phyloP scores from a whole-genome alignment of 1,140 invertebrate species.

The Solen grandis region DNA sequence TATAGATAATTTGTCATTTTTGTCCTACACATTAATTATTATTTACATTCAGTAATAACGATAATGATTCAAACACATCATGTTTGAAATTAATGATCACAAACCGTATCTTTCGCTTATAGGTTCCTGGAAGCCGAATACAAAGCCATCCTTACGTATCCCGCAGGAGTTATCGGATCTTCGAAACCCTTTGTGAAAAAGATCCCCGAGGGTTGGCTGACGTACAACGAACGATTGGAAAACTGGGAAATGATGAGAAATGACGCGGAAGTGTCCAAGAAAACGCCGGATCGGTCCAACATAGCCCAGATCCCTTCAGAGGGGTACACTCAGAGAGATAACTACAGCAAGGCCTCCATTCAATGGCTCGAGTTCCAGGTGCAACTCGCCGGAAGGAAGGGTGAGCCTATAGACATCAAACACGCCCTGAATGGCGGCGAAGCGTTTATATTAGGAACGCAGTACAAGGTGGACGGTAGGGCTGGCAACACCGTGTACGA shows the following conservation, averaged over 20 bases:
- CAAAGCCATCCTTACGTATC: background rate
- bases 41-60: background rate
- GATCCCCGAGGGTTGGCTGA: background rate
- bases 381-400: too few relatives aligned
- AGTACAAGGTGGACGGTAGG: conserved; percentile 45
- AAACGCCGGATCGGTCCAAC: too few relatives aligned
- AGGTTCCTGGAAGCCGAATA: background rate
- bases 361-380: conserved; percentile 31
- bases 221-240: background rate
- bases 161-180: background rate
- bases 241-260: background rate
- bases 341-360: conserved; percentile 31
- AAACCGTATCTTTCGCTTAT: background rate
- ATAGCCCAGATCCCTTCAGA: conserved; percentile 34
- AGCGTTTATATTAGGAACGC: background rate
- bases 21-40: too few relatives aligned
- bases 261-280: background rate
- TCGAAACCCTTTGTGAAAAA: background rate
- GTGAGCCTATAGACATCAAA: conserved; percentile 24
- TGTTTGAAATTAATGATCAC: background rate
- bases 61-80: background rate
- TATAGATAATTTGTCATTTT: too few relatives aligned
- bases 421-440: conserved; percentile 57
- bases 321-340: conserved; percentile 52
- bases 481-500: conserved; percentile 54